Percentiles rank a stretch among this genome's conserved stretches.
Conservation (phyloP, 2,888 invertebrate species). For the Diarsia rubi region DNA sequence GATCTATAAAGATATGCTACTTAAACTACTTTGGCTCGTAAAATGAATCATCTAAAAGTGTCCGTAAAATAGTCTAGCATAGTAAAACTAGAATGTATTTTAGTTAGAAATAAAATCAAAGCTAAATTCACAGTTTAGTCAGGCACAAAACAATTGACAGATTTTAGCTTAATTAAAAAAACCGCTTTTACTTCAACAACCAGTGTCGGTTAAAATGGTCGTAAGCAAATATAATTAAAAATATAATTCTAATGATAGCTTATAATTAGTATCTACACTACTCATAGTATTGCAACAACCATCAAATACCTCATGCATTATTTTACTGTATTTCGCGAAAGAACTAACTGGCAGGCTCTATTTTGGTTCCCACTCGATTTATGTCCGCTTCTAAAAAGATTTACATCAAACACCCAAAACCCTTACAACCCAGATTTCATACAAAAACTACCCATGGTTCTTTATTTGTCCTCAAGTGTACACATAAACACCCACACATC, state of each 20-base stretch:
- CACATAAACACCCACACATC: neutral
- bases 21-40: conserved; percentile 32
- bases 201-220: neutral
- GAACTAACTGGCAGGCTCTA: neutral
- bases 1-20: conserved; percentile 52
- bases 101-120: conserved; percentile 7
- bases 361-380: neutral
- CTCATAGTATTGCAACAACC: neutral
- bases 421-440: neutral
- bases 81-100: neutral
- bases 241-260: neutral
- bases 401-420: neutral
- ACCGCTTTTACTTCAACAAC: neutral
- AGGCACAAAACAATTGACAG: neutral
- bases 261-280: neutral
- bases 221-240: neutral
- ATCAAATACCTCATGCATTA: neutral
- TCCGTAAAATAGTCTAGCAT: conserved; percentile 8
- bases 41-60: conserved; percentile 29
- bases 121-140: neutral
- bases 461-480: conserved; percentile 20
- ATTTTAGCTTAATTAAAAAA: neutral
- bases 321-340: neutral
- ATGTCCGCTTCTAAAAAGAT: neutral
- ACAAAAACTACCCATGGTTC: neutral